Base-by-base conservation (phyloP, 2,113 vertebrate species). In the Parotia lawesii region DNA sequence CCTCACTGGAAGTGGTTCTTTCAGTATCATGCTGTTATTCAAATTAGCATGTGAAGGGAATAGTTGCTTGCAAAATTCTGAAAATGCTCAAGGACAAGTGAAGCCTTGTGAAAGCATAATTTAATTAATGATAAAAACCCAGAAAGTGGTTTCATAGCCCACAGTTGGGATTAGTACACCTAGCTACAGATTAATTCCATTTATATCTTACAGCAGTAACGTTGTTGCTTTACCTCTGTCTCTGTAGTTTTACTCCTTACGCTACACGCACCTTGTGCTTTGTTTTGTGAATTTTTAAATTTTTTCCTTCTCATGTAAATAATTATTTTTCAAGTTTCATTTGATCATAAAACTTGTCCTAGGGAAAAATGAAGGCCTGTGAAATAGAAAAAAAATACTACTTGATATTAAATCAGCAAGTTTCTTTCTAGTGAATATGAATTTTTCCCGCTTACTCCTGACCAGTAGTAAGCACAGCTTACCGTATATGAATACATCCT, bases 51-150 rank as follows among this genome's bases (percentile, higher is more conserved):
- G 20, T 89, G 87, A 87, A 77, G 40, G 21, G 20, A 84, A 85
- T 29, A 64, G 8, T n/a, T 74, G 61, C 48, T 57, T 70, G 22
- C 3, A 3, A 85, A 94, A 89, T 51, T 61, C 58, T 85, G 53
- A 77, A 84, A 92, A 84, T 42, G 47, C 67, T 92, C 53, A 92
- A 93, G 37, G 45, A 95, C 27, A 91, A 93, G 22, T 25, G 25
- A 92, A 84, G 27, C 7, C 33, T 56, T 66, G 8, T 56, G 47
- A 90, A 86, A 85, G 35, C 5, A 78, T 24, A 89, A 69, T 61
- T 37, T 71, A 86, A 53, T 58, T 80, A 70, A 47, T 8, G 11
- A 87, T 45, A 91, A 89, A 74, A 81, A 69, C 69, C 6, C 37
- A 85, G 61, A 53, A 94, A 72, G 56, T 22, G 15, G 15, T 69